phyloP scores from a whole-genome alignment of 2,797 vertebrate species.

The Tympanoctomys barrerae region DNA sequence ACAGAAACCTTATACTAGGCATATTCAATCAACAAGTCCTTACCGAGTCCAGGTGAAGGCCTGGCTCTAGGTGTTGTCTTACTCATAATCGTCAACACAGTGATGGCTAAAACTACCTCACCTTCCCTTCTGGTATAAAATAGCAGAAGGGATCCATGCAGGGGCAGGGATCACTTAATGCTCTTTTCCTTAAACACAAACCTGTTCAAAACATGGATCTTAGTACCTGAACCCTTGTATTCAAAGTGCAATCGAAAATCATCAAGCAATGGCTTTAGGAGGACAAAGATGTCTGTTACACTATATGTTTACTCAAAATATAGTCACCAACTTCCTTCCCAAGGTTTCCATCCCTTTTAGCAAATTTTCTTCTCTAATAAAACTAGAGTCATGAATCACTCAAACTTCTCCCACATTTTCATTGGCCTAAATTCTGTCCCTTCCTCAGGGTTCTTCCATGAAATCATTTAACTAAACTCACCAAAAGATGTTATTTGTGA shows the following conservation, averaged over 20 bases:
- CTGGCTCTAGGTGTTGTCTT: neutral
- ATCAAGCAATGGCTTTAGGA: neutral
- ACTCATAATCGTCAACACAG: neutral
- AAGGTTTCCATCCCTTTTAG: neutral
- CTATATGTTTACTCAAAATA: neutral
- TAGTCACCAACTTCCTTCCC: neutral
- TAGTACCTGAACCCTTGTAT: neutral
- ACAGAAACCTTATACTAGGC: neutral
- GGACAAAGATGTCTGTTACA: neutral
- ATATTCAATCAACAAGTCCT: neutral
- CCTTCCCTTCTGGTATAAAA: neutral
- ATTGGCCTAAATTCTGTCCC: neutral
- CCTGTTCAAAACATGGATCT: neutral
- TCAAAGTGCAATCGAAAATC: neutral
- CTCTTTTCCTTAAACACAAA: constrained; percentile 9
- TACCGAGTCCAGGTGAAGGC: neutral
- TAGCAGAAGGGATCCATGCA: neutral
- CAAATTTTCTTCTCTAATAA: constrained; percentile 9
- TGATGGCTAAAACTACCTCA: neutral
- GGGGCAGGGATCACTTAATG: neutral
- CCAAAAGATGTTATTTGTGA: neutral
- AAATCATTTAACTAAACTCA: neutral
- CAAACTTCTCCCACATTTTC: neutral
- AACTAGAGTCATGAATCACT: neutral
- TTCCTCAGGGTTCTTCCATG: neutral